Percentiles rank a stretch among this genome's conserved stretches.
These are phyloP conservation scores for Bungarus multicinctus DNA, from an alignment of 2,113 vertebrate species.

Conservation along the genomic window DNA sequence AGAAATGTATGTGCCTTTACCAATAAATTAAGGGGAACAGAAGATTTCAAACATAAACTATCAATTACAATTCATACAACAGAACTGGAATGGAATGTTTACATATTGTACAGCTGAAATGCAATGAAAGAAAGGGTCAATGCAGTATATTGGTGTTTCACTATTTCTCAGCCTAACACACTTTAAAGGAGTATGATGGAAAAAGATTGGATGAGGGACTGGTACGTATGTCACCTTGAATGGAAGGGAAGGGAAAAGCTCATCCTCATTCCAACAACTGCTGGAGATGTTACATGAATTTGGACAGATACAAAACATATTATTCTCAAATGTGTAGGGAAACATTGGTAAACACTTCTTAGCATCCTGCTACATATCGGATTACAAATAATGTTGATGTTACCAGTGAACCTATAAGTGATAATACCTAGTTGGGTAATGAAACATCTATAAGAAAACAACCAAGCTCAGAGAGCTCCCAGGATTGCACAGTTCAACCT, in stretches of 20 bases:
- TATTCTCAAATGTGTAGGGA: background rate
- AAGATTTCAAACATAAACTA: background rate
- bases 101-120: background rate
- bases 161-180: too few species aligned
- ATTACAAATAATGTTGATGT: background rate
- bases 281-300: background rate
- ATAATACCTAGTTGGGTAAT: background rate
- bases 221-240: background rate
- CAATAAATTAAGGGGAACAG: background rate
- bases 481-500: background rate
- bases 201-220: background rate
- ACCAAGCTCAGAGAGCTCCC: background rate
- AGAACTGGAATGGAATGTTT: background rate
- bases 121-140: background rate
- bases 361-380: background rate
- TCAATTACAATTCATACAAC: background rate
- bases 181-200: background rate
- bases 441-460: background rate
- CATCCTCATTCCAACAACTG: background rate
- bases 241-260: background rate
- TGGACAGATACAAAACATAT: background rate
- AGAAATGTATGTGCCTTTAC: background rate
- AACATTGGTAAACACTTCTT: background rate
- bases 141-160: background rate
- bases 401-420: background rate